Evolutionary conservation across 2,113 vertebrate species (phyloP), one percentile per base, ranked within the genome.

Genomic region (Crypturellus undulatus): DNA sequence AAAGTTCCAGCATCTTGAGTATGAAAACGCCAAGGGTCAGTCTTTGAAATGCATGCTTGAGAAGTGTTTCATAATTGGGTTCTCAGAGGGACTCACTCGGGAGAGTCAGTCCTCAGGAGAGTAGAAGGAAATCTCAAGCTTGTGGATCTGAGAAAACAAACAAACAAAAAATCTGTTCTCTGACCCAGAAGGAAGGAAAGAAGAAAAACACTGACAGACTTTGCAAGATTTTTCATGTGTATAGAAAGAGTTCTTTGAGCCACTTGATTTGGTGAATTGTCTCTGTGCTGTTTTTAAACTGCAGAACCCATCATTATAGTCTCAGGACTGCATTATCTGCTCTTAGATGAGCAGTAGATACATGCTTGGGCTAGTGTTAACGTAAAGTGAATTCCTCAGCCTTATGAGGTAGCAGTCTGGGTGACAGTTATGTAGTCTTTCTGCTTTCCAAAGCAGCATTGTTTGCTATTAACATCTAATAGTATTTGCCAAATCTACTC

Each of bases 171-270:
- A 7, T 36, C 19, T 64, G 9, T 56, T 52, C 13, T 34, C 6
- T 24, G 43, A 62, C 10, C 4, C 32, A 56, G 16, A 67, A 32
- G 30, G 20, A 79, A 6, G 9, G 26, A 87, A 92, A 78, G 28
- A 43, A 91, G 34, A 2, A 62, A 91, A 59, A 38, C 9, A 2
- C 58, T 79, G 38, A 32, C 42, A 79, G 47, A 34, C 16, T 75
- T 36, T 56, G 18, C 17, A 36, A 26, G 1, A 0, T 36, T 68
- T 69, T 78, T 47, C 8, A 10, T 4, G 9, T 10, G 14, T 49
- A 18, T 42, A 59, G 71, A 79, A 58, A 78, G 24, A 28, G 8
- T 25, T 49, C 1, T 4, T 16, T 0, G 0, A 5, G 25, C 19
- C 2, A 0, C 62, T 90, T 86, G 34, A 43, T 87, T 73, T 20